A percentile compares a stretch with the other conserved stretches of the same genome.
These are phyloP conservation scores for Limosa lapponica DNA, from an alignment of 2,797 vertebrate genomes.

Conservation along the genomic window DNA sequence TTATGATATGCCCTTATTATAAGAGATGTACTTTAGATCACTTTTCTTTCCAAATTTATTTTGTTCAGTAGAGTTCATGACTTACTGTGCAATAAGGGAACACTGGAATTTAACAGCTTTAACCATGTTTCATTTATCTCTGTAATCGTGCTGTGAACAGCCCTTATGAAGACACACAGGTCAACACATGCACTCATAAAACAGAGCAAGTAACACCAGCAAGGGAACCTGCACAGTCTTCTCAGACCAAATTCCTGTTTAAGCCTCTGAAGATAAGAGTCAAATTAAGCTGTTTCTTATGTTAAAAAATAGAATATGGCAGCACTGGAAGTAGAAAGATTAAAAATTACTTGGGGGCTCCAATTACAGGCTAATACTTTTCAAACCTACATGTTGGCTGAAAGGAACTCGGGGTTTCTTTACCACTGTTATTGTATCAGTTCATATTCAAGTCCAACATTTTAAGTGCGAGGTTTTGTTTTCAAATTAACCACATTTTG, in stretches of 20 bases:
- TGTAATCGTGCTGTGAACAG: constrained; percentile 23
- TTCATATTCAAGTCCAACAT: neutral
- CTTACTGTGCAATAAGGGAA: neutral
- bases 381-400: neutral
- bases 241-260: constrained; percentile 23
- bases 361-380: neutral
- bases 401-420: neutral
- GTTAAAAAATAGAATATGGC: neutral
- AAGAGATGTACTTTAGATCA: constrained; percentile 2
- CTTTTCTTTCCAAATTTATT: neutral
- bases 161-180: neutral
- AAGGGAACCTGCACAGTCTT: neutral
- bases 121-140: constrained; percentile 25
- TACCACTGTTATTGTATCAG: neutral
- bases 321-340: neutral
- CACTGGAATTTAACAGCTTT: neutral
- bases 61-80: constrained; percentile 24
- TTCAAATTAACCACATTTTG: neutral
- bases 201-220: neutral
- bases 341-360: neutral
- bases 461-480: neutral
- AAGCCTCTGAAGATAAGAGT: constrained; percentile 27
- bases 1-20: neutral
- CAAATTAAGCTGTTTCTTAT: neutral
- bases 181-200: neutral